Conservation (phyloP, 2,888 invertebrate genomes). For the Microctonus brassicae region DNA sequence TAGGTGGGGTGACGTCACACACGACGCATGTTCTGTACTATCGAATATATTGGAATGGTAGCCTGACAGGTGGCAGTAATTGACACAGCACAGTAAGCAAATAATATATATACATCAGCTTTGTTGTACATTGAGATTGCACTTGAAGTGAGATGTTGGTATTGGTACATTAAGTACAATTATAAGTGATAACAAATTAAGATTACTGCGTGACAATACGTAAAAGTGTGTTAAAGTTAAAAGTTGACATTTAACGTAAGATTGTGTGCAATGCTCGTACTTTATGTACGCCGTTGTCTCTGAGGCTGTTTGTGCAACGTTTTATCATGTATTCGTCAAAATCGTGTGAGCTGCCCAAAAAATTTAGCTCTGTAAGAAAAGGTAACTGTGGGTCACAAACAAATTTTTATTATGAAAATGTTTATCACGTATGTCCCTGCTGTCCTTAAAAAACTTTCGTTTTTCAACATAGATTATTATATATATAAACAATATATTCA, state of each 20-base stretch:
- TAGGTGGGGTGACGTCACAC: slow-evolving; percentile 56
- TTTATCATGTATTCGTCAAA: slow-evolving; percentile 63
- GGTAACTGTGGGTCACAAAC: too few species aligned
- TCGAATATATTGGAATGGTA: slow-evolving; percentile 65
- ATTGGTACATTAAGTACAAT: background rate
- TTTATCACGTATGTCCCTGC: background rate
- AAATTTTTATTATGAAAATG: background rate
- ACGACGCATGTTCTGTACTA: slow-evolving; percentile 61
- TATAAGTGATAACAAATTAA: background rate
- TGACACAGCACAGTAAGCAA: slow-evolving; percentile 39
- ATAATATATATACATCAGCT: slow-evolving; percentile 33
- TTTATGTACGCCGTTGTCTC: slow-evolving; percentile 55
- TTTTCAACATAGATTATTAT: background rate
- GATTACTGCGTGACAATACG: slow-evolving; percentile 14
- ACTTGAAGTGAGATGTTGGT: background rate
- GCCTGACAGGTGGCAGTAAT: slow-evolving; percentile 67
- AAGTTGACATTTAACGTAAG: background rate
- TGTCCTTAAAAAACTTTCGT: background rate
- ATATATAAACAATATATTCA: too few species aligned
- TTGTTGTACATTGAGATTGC: slow-evolving; percentile 26
- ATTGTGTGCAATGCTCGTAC: slow-evolving; percentile 60
- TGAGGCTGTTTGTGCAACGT: slow-evolving; percentile 56
- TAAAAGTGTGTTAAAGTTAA: background rate
- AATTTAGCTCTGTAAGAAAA: slow-evolving; percentile 60
- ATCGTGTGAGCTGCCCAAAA: slow-evolving; percentile 56